Percentiles rank a stretch among this genome's conserved stretches.
phyloP scores from a whole-genome alignment of 2,797 vertebrate species.

The Thunnus albacares region DNA sequence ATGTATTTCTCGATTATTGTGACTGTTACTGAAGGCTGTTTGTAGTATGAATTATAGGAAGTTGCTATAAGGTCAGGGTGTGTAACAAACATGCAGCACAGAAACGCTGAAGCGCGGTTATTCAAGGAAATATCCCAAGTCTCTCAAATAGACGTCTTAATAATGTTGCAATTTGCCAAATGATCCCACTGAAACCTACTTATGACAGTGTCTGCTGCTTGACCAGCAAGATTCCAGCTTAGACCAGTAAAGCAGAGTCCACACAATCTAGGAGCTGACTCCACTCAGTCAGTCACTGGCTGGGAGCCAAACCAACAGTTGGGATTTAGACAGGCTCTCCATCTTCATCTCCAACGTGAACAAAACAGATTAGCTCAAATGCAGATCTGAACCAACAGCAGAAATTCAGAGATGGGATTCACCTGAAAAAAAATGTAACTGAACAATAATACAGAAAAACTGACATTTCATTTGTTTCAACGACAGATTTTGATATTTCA shows the following conservation, averaged over 20 bases:
- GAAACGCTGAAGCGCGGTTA: background rate
- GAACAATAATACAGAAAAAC: background rate
- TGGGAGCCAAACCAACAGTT: constrained; percentile 27
- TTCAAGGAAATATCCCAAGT: background rate
- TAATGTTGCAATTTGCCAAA: background rate
- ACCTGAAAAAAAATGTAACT: background rate
- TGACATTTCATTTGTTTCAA: background rate
- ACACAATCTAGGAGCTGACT: background rate
- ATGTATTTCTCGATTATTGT: background rate
- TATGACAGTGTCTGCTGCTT: background rate
- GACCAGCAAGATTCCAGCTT: background rate
- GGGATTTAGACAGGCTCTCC: constrained; percentile 22
- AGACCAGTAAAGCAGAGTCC: constrained; percentile 1
- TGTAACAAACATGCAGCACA: background rate
- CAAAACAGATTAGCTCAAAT: background rate
- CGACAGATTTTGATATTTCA: background rate
- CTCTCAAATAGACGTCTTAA: background rate
- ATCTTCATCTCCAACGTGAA: constrained; percentile 9
- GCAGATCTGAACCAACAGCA: constrained; percentile 3
- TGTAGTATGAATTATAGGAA: background rate
- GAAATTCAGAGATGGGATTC: background rate
- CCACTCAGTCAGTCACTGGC: constrained; percentile 18
- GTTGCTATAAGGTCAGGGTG: background rate
- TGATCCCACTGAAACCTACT: background rate
- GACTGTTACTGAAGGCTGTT: background rate